A percentile compares a stretch with the other conserved stretches of the same genome.
Evolutionary conservation across 1,140 invertebrate genomes (phyloP).

Genomic region (Drosophila subobscura): DNA sequence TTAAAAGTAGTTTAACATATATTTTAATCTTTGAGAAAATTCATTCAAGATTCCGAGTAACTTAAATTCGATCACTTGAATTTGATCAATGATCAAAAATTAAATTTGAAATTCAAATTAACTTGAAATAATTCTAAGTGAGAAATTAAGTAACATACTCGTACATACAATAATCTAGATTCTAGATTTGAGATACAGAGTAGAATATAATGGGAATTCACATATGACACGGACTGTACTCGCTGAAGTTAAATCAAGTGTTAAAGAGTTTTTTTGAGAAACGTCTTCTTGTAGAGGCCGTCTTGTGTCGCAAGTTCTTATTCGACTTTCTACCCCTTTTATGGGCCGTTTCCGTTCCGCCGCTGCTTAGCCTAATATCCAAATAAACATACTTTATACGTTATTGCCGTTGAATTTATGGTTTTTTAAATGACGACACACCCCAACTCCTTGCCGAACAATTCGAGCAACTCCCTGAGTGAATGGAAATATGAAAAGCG

Average conservation of each 20-base stretch:
- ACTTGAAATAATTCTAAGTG: no score
- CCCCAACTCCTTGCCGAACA: background rate
- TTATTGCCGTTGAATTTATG: constrained; percentile 79
- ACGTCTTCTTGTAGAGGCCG: constrained; percentile 8
- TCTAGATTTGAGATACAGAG: no score
- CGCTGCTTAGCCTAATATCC: constrained; percentile 77
- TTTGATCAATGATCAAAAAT: no score
- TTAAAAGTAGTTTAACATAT: no score
- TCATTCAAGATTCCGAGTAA: no score
- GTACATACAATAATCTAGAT: no score
- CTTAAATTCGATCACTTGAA: no score
- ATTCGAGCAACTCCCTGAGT: background rate
- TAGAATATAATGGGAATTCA: background rate
- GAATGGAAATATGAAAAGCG: constrained; percentile 60
- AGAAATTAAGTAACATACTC: no score
- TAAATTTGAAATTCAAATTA: no score
- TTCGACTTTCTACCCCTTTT: constrained; percentile 62
- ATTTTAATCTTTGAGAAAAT: no score
- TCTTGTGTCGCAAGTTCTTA: constrained; percentile 45
- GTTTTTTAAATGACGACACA: constrained; percentile 68
- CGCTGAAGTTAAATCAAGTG: constrained; percentile 73
- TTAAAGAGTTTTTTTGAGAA: constrained; percentile 74
- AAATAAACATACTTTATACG: constrained; percentile 82
- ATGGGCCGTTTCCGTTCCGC: constrained; percentile 11
- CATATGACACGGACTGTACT: constrained; percentile 21